These are phyloP conservation scores for Callyntrura guangdongensis DNA, from an alignment of 2,888 invertebrate genomes.

Conservation along the genomic window DNA sequence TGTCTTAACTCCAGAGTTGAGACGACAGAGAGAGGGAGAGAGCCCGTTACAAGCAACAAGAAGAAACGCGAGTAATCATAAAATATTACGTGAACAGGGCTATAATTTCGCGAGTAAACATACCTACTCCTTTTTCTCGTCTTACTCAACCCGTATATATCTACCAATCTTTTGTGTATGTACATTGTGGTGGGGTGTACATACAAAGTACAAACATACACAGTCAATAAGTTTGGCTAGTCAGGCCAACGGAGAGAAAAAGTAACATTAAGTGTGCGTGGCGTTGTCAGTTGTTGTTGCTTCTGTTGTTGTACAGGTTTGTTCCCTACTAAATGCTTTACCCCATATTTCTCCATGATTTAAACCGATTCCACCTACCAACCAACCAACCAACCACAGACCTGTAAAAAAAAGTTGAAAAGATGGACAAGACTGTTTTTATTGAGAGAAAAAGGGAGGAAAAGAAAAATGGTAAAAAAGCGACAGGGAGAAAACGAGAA, in stretches of 20 bases:
- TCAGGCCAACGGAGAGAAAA: not conserved
- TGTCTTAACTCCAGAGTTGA: not conserved
- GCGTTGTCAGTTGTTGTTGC: not conserved
- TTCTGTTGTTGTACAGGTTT: too few species aligned
- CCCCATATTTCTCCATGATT: too few species aligned
- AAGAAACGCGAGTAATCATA: slow-evolving; percentile 39
- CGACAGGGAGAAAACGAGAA: not conserved
- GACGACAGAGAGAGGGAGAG: not conserved
- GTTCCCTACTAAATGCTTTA: too few species aligned
- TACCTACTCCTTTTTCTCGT: not conserved
- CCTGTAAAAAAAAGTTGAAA: too few species aligned
- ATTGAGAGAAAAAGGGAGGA: not conserved
- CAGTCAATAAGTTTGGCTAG: not conserved
- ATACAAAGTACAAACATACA: not conserved
- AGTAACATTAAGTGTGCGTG: not conserved
- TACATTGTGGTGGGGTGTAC: not conserved
- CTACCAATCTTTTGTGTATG: not conserved
- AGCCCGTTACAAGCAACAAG: slow-evolving; percentile 15
- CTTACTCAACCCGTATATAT: not conserved
- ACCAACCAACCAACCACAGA: too few species aligned
- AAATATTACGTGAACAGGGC: slow-evolving; percentile 40
- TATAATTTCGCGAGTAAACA: slow-evolving; percentile 49
- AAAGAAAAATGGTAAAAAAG: not conserved
- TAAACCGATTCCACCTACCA: too few species aligned
- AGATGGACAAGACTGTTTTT: too few species aligned